Evolutionary conservation across 2,888 invertebrate genomes (phyloP).

Genomic region (Phytoseiulus persimilis): DNA sequence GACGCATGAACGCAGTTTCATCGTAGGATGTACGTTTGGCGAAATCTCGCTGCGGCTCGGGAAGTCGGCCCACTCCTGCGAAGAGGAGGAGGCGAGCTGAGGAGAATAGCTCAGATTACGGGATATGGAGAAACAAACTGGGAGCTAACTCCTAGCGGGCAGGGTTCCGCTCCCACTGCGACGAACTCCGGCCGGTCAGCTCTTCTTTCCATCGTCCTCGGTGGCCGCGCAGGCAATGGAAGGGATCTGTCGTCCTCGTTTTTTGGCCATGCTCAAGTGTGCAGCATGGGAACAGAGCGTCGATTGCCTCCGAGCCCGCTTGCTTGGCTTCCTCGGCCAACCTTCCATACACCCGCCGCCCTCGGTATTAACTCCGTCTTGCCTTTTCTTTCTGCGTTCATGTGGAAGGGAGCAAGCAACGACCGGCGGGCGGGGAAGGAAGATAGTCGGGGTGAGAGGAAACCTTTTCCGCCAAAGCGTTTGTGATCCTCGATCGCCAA

Average conservation of each 20-base stretch:
- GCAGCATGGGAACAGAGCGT: neutral
- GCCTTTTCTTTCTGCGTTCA: slow-evolving; percentile 5
- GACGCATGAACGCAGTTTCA: neutral
- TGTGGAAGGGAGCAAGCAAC: neutral
- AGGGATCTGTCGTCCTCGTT: neutral
- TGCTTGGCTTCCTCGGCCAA: neutral
- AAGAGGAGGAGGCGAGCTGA: neutral
- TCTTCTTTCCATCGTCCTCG: neutral
- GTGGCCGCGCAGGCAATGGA: neutral
- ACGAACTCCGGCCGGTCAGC: neutral
- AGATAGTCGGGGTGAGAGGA: neutral
- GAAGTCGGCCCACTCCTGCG: neutral
- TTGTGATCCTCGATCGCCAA: slow-evolving; percentile 5
- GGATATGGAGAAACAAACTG: neutral
- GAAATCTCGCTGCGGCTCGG: neutral
- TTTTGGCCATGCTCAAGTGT: neutral
- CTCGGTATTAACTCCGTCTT: neutral
- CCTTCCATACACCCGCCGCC: neutral
- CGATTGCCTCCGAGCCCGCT: neutral
- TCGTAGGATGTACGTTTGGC: neutral
- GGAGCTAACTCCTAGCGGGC: neutral
- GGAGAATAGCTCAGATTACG: neutral
- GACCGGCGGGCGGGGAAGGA: neutral
- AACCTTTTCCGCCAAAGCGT: neutral
- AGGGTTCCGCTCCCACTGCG: neutral